Percentiles rank a stretch among this genome's conserved stretches.
These are phyloP conservation scores for Arrhamphus sclerolepis DNA, from an alignment of 2,797 vertebrate genomes.

Conservation along the genomic window DNA sequence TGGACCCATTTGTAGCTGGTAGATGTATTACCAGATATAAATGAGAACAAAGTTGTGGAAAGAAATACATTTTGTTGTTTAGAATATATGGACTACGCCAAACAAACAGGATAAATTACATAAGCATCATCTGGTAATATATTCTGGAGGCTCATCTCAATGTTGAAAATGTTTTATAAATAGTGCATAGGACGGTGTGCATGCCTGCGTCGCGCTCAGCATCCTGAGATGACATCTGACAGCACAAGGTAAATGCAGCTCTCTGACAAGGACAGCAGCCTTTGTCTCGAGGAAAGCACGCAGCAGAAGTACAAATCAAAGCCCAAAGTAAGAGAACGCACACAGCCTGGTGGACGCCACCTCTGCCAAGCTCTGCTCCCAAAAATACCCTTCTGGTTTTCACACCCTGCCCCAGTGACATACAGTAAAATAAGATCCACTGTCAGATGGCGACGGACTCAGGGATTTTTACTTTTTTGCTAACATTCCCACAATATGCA, in stretches of 20 bases:
- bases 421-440: conserved; percentile 27
- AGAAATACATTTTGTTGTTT: no score
- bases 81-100: no score
- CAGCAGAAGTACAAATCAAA: conserved; percentile 17
- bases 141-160: no score
- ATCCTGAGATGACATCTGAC: conserved; percentile 50
- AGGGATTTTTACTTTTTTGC: conserved; percentile 45
- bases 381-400: conserved; percentile 40
- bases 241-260: conserved; percentile 48
- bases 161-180: no score
- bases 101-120: no score
- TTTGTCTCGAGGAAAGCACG: conserved; percentile 35
- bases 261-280: conserved; percentile 28
- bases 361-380: conserved; percentile 35
- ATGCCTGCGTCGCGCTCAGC: background rate
- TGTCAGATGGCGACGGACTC: conserved; percentile 5
- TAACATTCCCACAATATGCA: conserved; percentile 42
- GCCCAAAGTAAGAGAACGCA: background rate
- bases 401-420: conserved; percentile 27
- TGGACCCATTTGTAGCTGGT: no score
- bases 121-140: no score
- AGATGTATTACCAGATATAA: no score
- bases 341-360: conserved; percentile 34
- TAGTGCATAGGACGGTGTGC: no score
- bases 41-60: no score